These are phyloP conservation scores for Chironomus tepperi DNA, from an alignment of 1,140 invertebrate species.

Conservation along the genomic window DNA sequence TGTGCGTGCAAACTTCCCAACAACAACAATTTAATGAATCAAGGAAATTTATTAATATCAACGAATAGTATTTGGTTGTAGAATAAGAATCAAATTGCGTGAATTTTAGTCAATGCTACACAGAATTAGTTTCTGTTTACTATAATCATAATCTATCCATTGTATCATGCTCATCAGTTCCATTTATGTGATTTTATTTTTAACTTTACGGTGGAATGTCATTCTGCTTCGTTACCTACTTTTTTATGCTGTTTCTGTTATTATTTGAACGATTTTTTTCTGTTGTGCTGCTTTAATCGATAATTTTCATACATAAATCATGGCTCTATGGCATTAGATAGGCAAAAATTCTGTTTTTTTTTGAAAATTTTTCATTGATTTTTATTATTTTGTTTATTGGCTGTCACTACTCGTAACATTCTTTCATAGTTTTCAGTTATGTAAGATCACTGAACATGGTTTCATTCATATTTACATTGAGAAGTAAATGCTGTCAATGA, in stretches of 20 bases:
- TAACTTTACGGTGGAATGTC: background rate
- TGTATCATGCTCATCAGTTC: background rate
- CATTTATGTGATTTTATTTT: background rate
- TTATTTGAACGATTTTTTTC: background rate
- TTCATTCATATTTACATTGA: too few species aligned
- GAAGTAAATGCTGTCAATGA: too few species aligned
- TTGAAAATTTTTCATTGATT: background rate
- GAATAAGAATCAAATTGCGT: background rate
- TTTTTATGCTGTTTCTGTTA: background rate
- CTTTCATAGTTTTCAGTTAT: too few species aligned
- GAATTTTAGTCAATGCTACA: background rate
- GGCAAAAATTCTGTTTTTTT: background rate
- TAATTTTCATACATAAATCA: constrained; percentile 2
- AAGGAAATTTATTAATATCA: background rate
- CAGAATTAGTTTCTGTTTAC: background rate
- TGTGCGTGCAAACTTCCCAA: background rate
- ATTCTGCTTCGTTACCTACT: background rate
- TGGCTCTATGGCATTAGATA: background rate
- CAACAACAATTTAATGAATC: background rate
- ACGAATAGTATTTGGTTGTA: background rate
- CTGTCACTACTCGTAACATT: too few species aligned
- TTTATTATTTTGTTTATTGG: background rate
- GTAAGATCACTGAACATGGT: too few species aligned
- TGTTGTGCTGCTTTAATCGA: background rate
- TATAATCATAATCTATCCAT: background rate